A percentile compares a stretch with the other conserved stretches of the same genome.
These are phyloP conservation scores for Dicrostonyx torquatus DNA, from an alignment of 2,797 vertebrate species.

Conservation along the genomic window DNA sequence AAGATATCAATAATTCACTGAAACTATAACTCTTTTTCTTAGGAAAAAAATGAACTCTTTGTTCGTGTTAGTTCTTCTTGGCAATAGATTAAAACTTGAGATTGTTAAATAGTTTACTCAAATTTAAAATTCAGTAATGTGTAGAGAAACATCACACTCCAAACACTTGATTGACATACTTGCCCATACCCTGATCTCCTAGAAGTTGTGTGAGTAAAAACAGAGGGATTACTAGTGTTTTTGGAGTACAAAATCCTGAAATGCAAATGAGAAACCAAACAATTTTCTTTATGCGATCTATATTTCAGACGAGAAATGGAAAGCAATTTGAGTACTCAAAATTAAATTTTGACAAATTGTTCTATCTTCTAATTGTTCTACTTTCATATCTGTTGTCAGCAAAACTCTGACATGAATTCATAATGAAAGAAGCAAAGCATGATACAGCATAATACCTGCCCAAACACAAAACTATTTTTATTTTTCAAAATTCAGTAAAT, in stretches of 20 bases:
- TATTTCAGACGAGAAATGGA: slow-evolving; percentile 24
- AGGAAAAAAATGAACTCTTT: slow-evolving; percentile 17
- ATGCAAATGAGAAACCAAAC: background rate
- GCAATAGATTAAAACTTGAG: background rate
- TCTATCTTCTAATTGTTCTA: slow-evolving; percentile 39
- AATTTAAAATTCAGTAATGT: background rate
- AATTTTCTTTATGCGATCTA: background rate
- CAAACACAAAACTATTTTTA: background rate
- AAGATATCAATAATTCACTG: slow-evolving; percentile 44
- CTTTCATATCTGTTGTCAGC: slow-evolving; percentile 10
- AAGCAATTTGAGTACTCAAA: slow-evolving; percentile 26
- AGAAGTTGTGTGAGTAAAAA: background rate
- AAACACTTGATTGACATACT: background rate
- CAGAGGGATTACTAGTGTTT: background rate
- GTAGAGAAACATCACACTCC: background rate
- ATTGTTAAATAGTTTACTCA: background rate
- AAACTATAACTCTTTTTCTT: slow-evolving; percentile 12
- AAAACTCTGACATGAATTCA: background rate
- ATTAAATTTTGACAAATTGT: slow-evolving; percentile 56
- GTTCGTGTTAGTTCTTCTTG: background rate
- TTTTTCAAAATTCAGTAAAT: background rate
- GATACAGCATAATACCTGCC: background rate
- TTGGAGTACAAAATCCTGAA: slow-evolving; percentile 46
- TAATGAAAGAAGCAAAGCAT: slow-evolving; percentile 5
- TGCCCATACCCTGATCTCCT: background rate